A percentile compares a stretch with the other conserved stretches of the same genome.
phyloP scores from a whole-genome alignment of 2,888 invertebrate species.

The Drosophila putrida region DNA sequence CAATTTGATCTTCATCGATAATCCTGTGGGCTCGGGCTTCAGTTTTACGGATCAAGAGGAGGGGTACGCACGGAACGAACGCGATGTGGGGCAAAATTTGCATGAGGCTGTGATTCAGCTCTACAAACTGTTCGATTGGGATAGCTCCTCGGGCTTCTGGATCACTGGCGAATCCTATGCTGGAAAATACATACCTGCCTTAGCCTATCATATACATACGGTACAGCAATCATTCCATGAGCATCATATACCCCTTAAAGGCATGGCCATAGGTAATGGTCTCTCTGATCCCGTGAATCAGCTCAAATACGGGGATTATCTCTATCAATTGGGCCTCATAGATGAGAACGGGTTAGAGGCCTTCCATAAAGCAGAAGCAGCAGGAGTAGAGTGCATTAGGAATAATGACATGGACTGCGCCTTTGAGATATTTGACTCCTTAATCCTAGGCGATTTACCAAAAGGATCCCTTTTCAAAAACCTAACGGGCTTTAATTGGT shows the following conservation, averaged over 20 bases:
- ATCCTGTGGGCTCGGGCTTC: conserved; percentile 96
- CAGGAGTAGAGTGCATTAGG: conserved; percentile 87
- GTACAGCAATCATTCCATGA: conserved; percentile 79
- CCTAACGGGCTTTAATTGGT: conserved; percentile 81
- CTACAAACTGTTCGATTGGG: conserved; percentile 92
- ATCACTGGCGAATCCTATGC: conserved; percentile 96
- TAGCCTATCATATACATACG: conserved; percentile 88
- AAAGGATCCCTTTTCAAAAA: conserved; percentile 89
- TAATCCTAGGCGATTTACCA: conserved; percentile 87
- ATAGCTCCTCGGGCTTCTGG: conserved; percentile 91
- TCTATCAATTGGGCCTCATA: conserved; percentile 90
- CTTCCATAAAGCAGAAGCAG: conserved; percentile 88
- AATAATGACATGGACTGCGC: conserved; percentile 89
- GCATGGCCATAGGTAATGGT: conserved; percentile 90
- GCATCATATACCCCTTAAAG: conserved; percentile 84
- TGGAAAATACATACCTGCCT: conserved; percentile 91
- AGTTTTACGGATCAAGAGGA: conserved; percentile 92
- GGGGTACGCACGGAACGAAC: conserved; percentile 93
- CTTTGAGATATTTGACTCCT: conserved; percentile 89
- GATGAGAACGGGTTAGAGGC: conserved; percentile 87
- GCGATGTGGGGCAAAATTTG: conserved; percentile 92
- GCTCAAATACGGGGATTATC: conserved; percentile 91
- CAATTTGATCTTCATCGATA: conserved; percentile 94
- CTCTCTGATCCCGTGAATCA: conserved; percentile 92
- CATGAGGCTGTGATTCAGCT: conserved; percentile 92